These are phyloP conservation scores for Oscheius sp. DNA, from an alignment of 1,140 invertebrate genomes.

Conservation along the genomic window DNA sequence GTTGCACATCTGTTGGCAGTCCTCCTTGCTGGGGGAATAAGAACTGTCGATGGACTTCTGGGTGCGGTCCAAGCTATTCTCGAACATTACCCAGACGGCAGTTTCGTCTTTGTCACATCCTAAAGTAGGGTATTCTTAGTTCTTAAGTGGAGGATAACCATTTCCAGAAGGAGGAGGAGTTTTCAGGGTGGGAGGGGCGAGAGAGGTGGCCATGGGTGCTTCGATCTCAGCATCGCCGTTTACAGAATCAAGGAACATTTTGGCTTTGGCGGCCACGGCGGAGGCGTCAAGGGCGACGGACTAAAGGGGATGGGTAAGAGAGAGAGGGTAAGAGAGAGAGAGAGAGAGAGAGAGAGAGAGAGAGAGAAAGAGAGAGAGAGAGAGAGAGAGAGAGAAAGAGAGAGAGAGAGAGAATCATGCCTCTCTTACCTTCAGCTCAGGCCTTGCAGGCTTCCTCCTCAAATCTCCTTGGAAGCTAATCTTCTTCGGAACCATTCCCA, in stretches of 20 bases:
- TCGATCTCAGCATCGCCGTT: neutral
- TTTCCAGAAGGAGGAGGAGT: neutral
- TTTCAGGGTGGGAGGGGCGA: too few species aligned
- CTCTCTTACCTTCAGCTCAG: neutral
- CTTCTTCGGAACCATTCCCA: neutral
- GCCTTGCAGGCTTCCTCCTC: neutral
- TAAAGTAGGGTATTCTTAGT: neutral
- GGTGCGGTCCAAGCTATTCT: slow-evolving; percentile 22
- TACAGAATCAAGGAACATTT: slow-evolving; percentile 15
- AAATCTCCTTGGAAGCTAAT: neutral
- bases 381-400: too few species aligned
- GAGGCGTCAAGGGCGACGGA: neutral
- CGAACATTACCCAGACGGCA: slow-evolving; percentile 28
- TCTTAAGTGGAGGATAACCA: neutral
- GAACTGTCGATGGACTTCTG: neutral
- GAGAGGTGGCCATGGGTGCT: too few species aligned
- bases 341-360: too few species aligned
- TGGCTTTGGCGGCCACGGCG: slow-evolving; percentile 1
- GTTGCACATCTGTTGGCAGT: slow-evolving; percentile 20
- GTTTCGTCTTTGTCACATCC: slow-evolving; percentile 20
- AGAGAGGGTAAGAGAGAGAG: too few species aligned
- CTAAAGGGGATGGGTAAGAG: too few species aligned
- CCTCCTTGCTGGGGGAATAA: neutral
- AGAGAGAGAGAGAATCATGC: too few species aligned
- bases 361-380: too few species aligned